Evolutionary conservation across 2,888 invertebrate genomes (phyloP).

Genomic region (Agrochola circellaris): DNA sequence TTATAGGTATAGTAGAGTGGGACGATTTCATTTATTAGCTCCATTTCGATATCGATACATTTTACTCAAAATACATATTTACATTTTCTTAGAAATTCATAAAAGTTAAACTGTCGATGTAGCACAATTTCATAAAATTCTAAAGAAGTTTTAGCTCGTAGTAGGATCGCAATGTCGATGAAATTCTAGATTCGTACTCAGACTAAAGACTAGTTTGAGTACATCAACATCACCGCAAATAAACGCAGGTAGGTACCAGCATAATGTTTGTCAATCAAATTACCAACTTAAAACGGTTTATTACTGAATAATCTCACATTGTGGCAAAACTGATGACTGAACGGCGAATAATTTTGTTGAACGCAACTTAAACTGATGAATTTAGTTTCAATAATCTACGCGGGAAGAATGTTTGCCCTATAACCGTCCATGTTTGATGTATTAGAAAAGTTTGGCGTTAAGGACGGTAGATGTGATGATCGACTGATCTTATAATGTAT

Average conservation of each 20-base stretch:
- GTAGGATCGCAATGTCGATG: no score
- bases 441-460: constrained; percentile 40
- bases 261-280: constrained; percentile 62
- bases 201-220: neutral
- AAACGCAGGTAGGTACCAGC: constrained; percentile 38
- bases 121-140: neutral
- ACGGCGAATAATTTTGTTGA: constrained; percentile 19
- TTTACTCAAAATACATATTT: neutral
- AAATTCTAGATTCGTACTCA: constrained; percentile 1
- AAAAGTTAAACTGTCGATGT: constrained; percentile 6
- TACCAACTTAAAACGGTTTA: constrained; percentile 53
- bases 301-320: constrained; percentile 40
- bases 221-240: neutral
- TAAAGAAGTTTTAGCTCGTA: neutral
- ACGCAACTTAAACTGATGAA: constrained; percentile 21
- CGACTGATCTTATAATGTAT: neutral
- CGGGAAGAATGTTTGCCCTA: constrained; percentile 4
- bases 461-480: constrained; percentile 6
- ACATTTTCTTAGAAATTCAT: neutral
- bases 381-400: constrained; percentile 10
- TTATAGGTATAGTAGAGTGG: neutral
- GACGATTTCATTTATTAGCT: constrained; percentile 7
- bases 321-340: constrained; percentile 12
- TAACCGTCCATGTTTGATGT: constrained; percentile 34
- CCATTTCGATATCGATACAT: constrained; percentile 3